A percentile compares a stretch with the other conserved stretches of the same genome.
Evolutionary conservation across 2,888 invertebrate species (phyloP).

Genomic region (Drosophila fulvimacula): DNA sequence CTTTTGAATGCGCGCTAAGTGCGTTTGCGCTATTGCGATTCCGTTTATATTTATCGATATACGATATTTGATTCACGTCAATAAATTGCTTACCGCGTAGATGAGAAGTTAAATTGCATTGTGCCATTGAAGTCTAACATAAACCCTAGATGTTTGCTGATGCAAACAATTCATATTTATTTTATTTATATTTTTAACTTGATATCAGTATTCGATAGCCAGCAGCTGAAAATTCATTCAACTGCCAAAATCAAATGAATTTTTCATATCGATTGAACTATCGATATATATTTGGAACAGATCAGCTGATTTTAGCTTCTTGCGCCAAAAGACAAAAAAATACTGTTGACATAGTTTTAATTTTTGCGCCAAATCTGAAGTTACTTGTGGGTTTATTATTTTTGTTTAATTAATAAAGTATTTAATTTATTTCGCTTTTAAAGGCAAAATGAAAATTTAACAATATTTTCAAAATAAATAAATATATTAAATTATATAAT

Average conservation of each 20-base stretch:
- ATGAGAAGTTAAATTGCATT: too few species aligned
- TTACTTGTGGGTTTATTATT: neutral
- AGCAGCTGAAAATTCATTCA: neutral
- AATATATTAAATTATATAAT: too few species aligned
- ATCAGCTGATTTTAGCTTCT: neutral
- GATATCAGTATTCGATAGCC: neutral
- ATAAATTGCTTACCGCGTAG: too few species aligned
- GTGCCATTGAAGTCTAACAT: too few species aligned
- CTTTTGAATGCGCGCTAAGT: conserved; percentile 33
- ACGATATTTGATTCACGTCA: neutral
- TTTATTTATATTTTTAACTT: neutral
- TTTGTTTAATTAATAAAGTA: neutral
- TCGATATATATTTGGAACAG: neutral
- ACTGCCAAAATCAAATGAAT: neutral
- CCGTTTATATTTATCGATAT: neutral
- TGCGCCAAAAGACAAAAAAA: neutral
- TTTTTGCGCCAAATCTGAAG: neutral
- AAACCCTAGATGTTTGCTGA: too few species aligned
- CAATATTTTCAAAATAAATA: too few species aligned
- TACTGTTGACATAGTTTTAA: neutral
- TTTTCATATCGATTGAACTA: neutral
- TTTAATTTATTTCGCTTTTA: too few species aligned
- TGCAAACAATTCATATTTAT: too few species aligned
- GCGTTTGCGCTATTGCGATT: too few species aligned
- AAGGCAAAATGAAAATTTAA: neutral